Base-by-base conservation (phyloP, 2,113 vertebrate species). In the Paraplagusia blochii region DNA sequence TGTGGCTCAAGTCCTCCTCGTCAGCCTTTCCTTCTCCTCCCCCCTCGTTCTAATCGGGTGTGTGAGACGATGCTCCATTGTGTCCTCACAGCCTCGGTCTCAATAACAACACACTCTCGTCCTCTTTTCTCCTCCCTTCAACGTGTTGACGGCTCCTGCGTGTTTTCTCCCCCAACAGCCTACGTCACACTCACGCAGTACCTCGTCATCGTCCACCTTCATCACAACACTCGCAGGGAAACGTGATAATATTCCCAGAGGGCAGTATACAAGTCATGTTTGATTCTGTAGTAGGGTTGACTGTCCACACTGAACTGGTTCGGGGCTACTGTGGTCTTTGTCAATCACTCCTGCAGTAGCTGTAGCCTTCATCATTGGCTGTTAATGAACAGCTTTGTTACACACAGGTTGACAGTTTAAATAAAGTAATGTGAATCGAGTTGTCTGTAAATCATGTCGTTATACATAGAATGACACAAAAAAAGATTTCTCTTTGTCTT, bases 151-250 rank as follows among this genome's bases (percentile, higher is more conserved):
- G 77, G 56, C 48, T 54, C 50, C 70, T 78, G 75, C 77, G 58
- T 84, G 55, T 84, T 80, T 74, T 82, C 78, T 85, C 81, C 78
- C 76, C 85, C 67, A 61, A 73, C 73, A 54, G 72, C 60, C 73
- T 88, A 90, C 88, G 88, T 89, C 88, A 90, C 75, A 77, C 77
- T 53, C 66, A 45, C 72, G 52, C 63, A 66, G 68, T 54, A 81
- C 83, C 76, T 86, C 79, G 87, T 87, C 83, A 88, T 69, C 80
- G 61, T 84, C 76, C 71, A 18, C 63, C 65, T 63, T 44, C 19
- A 69, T 74, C 73, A 56, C 54, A 72, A 59, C 46, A 15, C 40
- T 6, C 16, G n/a, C n/a, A n/a, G 12, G 46, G 15, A 56, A 59
- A 73, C n/a, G n/a, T n/a, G n/a, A n/a, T n/a, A 36, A 74, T 68